These are phyloP conservation scores for Loris lydekkerianus DNA, from an alignment of 2,797 vertebrate species.

Conservation along the genomic window DNA sequence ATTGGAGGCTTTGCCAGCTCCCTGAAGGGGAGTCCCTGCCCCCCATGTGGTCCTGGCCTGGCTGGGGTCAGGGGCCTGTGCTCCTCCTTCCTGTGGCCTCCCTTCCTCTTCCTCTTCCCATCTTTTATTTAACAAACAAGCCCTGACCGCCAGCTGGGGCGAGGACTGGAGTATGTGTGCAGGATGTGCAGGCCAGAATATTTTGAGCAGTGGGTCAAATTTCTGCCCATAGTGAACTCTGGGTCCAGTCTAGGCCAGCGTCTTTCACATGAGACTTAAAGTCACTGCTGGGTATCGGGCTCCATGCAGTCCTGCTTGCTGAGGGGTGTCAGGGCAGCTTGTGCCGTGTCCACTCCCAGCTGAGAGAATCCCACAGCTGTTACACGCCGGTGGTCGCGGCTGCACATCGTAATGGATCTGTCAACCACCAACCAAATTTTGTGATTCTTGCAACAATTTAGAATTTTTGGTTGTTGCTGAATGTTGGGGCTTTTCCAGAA, in stretches of 20 bases:
- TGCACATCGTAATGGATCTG: not conserved
- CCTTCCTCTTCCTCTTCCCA: not conserved
- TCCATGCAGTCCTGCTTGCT: no score
- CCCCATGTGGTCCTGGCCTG: not conserved
- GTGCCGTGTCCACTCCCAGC: not conserved
- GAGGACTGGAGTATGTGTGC: not conserved
- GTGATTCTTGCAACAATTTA: not conserved
- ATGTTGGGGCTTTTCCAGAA: not conserved
- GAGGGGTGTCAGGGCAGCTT: not conserved
- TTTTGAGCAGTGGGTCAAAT: not conserved
- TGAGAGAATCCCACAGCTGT: not conserved
- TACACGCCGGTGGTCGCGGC: accelerated
- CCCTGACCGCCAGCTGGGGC: not conserved
- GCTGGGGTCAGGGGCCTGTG: accelerated
- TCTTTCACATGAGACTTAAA: not conserved
- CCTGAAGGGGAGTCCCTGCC: no score
- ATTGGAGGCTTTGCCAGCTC: not conserved
- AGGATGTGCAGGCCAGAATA: not conserved
- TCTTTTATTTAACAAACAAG: not conserved
- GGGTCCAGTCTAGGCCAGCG: not conserved
- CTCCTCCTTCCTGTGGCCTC: not conserved
- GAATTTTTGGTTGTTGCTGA: not conserved
- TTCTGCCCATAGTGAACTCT: not conserved
- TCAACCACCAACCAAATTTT: not conserved
- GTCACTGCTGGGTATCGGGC: not conserved